Conservation (phyloP, 2,113 vertebrate species). For the Rutilus rutilus region DNA sequence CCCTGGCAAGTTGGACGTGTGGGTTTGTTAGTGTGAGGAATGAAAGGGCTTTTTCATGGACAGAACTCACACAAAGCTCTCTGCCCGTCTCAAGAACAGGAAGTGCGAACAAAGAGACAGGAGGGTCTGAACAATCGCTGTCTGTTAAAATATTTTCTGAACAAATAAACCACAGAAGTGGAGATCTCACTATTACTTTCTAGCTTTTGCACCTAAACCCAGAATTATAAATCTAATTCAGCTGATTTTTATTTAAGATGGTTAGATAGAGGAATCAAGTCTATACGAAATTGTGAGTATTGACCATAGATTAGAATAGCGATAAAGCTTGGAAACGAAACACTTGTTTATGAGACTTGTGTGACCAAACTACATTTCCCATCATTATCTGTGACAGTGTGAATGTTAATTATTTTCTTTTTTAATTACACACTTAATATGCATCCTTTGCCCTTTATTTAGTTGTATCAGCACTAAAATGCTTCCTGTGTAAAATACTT, state of each 20-base stretch:
- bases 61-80: conserved; percentile 32
- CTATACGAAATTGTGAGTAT: background rate
- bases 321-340: background rate
- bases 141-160: conserved; percentile 22
- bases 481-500: background rate
- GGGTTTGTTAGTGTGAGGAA: conserved; percentile 25
- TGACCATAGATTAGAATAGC: background rate
- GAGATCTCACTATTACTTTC: background rate
- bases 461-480: background rate
- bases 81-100: conserved; percentile 32
- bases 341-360: background rate
- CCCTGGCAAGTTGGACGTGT: background rate
- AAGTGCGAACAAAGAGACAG: conserved; percentile 29
- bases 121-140: background rate
- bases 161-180: background rate
- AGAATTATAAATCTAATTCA: background rate
- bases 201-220: background rate
- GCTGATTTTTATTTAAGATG: too few species aligned
- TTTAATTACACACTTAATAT: background rate
- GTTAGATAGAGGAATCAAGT: background rate
- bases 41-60: conserved; percentile 42
- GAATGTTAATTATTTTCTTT: background rate
- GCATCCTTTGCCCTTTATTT: background rate
- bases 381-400: background rate
- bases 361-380: background rate